Conservation (phyloP, 2,797 vertebrate genomes). For the Enteromius viviparus region DNA sequence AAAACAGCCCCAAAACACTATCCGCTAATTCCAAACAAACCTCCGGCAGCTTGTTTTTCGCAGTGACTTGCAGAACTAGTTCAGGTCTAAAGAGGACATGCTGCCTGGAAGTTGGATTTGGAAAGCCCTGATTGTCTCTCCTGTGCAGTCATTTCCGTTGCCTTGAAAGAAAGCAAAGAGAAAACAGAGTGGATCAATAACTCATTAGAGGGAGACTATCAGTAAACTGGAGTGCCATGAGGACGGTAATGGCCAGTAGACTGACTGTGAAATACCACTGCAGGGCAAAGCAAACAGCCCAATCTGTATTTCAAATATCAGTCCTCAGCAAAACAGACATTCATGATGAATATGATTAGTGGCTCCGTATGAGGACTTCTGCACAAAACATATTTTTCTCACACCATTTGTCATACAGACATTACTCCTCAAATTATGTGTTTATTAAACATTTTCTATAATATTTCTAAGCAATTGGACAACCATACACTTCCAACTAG, state of each 20-base stretch:
- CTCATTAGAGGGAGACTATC: constrained; percentile 76
- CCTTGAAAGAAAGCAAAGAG: constrained; percentile 73
- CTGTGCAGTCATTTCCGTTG: constrained; percentile 74
- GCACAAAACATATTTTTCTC: neutral
- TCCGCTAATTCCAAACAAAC: constrained; percentile 2
- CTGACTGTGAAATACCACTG: constrained; percentile 33
- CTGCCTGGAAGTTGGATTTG: constrained; percentile 55
- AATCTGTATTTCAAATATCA: constrained; percentile 24
- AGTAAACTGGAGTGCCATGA: constrained; percentile 63
- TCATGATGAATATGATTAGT: neutral
- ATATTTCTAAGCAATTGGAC: neutral
- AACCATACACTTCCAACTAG: neutral
- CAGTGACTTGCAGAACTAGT: constrained; percentile 42
- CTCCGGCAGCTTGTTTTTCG: constrained; percentile 39
- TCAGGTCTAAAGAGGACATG: constrained; percentile 52
- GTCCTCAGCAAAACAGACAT: constrained; percentile 5
- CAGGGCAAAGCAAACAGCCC: constrained; percentile 40
- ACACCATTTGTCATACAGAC: neutral
- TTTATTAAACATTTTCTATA: neutral
- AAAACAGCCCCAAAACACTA: neutral
- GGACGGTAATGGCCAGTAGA: constrained; percentile 65
- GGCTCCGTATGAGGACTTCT: neutral
- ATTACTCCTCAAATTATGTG: neutral
- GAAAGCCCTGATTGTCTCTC: constrained; percentile 66
- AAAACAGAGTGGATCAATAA: constrained; percentile 78